Evolutionary conservation across 2,888 invertebrate genomes (phyloP).

Genomic region (Ashinkailepas kermadecensis): DNA sequence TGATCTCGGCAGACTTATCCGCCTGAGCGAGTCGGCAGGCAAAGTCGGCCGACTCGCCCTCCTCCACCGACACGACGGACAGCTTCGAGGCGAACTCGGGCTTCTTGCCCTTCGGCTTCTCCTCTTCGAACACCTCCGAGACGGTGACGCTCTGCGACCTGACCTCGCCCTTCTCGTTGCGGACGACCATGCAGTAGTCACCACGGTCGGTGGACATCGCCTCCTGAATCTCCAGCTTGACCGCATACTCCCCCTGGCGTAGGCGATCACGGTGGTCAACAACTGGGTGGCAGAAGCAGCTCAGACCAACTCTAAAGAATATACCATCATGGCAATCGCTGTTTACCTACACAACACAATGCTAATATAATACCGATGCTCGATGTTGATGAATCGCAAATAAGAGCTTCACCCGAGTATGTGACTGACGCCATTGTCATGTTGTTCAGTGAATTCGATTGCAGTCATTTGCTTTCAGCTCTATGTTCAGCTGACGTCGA

Average conservation of each 20-base stretch:
- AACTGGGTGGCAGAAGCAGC: too few species aligned
- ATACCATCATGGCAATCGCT: too few species aligned
- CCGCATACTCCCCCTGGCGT: slow-evolving; percentile 71
- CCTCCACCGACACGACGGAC: slow-evolving; percentile 50
- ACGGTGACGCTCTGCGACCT: slow-evolving; percentile 81
- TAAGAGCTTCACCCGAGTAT: too few species aligned
- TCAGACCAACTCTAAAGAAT: too few species aligned
- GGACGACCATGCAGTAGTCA: slow-evolving; percentile 78
- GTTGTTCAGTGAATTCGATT: too few species aligned
- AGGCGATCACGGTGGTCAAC: too few species aligned
- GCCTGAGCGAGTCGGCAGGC: slow-evolving; percentile 61
- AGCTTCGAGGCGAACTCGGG: slow-evolving; percentile 9
- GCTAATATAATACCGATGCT: too few species aligned
- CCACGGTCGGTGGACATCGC: slow-evolving; percentile 74
- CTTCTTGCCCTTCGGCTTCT: slow-evolving; percentile 36
- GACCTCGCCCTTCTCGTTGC: slow-evolving; percentile 88
- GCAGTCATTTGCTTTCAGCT: too few species aligned
- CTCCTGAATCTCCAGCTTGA: slow-evolving; percentile 81
- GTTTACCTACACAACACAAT: too few species aligned
- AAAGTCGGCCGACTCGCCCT: slow-evolving; percentile 70
- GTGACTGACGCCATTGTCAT: too few species aligned
- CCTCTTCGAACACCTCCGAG: slow-evolving; percentile 30
- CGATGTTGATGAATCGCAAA: too few species aligned
- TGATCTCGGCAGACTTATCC: slow-evolving; percentile 70
- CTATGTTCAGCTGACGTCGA: too few species aligned